phyloP scores from a whole-genome alignment of 1,140 invertebrate genomes.

The Orchestia grillus region DNA sequence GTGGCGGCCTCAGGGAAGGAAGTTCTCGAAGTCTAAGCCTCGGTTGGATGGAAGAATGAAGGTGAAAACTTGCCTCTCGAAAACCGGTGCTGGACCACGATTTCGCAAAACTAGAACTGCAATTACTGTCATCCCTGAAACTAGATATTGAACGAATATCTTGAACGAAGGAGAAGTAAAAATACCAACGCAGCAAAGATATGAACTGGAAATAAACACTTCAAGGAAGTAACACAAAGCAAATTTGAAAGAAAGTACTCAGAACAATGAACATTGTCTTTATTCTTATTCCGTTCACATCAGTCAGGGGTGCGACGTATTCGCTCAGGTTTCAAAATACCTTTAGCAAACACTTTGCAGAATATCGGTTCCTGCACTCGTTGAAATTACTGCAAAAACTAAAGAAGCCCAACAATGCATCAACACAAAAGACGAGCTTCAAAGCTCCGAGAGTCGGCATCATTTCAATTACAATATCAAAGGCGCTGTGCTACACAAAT shows the following conservation, averaged over 20 bases:
- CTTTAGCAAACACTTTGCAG: not conserved
- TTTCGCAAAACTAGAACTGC: not conserved
- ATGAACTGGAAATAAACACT: too few species aligned
- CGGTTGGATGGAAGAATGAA: not conserved
- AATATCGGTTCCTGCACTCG: not conserved
- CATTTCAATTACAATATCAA: not conserved
- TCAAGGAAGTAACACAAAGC: too few species aligned
- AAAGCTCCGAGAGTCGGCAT: not conserved
- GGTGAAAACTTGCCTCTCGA: not conserved
- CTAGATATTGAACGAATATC: not conserved
- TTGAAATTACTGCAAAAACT: not conserved
- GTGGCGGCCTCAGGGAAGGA: not conserved
- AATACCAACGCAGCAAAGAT: not conserved
- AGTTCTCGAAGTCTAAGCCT: conserved; percentile 14
- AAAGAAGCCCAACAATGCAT: too few species aligned
- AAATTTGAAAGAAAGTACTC: too few species aligned
- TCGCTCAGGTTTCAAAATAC: not conserved
- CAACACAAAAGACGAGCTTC: not conserved
- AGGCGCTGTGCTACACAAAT: not conserved
- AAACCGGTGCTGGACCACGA: not conserved
- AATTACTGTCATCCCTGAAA: not conserved
- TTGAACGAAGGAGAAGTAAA: not conserved
- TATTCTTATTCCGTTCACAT: not conserved
- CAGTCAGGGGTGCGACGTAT: not conserved
- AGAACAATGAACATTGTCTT: not conserved